phyloP scores from a whole-genome alignment of 2,113 vertebrate species.

The Tricholaema leucomelas region DNA sequence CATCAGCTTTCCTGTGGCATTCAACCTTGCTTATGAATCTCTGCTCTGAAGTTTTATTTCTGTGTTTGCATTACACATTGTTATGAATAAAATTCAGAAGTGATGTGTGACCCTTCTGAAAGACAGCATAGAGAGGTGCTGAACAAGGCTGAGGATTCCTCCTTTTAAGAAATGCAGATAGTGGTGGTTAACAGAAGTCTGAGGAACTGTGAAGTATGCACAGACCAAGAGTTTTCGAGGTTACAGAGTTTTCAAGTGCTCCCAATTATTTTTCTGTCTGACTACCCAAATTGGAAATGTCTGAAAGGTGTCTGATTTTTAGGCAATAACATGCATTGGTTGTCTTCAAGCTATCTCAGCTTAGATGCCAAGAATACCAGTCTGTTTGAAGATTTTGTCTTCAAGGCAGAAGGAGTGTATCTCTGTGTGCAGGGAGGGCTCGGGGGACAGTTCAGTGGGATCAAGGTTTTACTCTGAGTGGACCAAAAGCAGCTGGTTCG shows the following conservation, averaged over 20 bases:
- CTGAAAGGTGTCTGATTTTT: background rate
- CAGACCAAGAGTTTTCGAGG: background rate
- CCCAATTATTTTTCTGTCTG: slow-evolving; percentile 32
- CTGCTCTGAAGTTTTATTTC: slow-evolving; percentile 18
- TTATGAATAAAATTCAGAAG: background rate
- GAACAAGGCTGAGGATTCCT: background rate
- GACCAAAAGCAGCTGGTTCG: background rate
- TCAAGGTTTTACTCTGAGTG: background rate
- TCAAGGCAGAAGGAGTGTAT: background rate
- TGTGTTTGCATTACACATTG: background rate
- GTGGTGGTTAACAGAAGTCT: slow-evolving; percentile 8
- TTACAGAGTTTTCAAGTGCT: background rate
- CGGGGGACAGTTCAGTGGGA: background rate
- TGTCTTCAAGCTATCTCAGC: background rate
- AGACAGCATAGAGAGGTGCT: background rate
- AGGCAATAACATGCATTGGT: background rate
- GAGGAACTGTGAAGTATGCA: background rate
- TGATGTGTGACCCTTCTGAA: background rate
- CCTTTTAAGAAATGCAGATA: slow-evolving; percentile 37
- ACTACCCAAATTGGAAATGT: background rate
- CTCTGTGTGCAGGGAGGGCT: background rate
- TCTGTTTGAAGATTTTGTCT: background rate
- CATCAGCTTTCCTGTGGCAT: background rate
- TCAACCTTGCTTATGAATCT: background rate
- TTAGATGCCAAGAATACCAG: background rate